These are phyloP conservation scores for Boulengeromyrus knoepffleri DNA, from an alignment of 2,113 vertebrate genomes.

Conservation along the genomic window DNA sequence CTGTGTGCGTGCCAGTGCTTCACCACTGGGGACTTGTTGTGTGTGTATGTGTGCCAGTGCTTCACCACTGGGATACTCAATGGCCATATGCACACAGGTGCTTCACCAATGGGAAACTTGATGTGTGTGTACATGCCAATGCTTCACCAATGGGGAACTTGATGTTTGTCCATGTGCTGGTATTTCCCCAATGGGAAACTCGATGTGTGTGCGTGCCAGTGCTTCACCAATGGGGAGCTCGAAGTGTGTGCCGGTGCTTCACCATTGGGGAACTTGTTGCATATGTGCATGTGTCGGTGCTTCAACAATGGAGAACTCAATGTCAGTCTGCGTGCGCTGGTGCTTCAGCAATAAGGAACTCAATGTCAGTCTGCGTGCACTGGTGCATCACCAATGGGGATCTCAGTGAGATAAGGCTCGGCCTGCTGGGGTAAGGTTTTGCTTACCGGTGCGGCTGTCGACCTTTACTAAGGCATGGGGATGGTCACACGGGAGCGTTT, in stretches of 20 bases:
- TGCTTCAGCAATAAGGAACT: neutral
- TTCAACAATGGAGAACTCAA: neutral
- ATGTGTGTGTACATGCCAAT: neutral
- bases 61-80: neutral
- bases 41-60: neutral
- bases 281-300: neutral
- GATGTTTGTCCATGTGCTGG: neutral
- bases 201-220: neutral
- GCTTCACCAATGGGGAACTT: neutral
- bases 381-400: neutral
- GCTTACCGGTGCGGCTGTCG: neutral
- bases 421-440: neutral
- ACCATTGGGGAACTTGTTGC: neutral
- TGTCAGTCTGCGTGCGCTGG: neutral
- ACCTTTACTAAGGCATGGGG: neutral
- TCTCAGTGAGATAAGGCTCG: neutral
- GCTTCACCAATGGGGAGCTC: neutral
- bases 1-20: slow-evolving; percentile 12
- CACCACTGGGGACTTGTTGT: neutral
- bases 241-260: neutral
- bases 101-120: neutral
- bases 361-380: neutral
- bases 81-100: neutral
- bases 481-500: neutral
- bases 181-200: neutral